These are phyloP conservation scores for Orcinus orca DNA, from an alignment of 2,113 vertebrate species.

Conservation along the genomic window DNA sequence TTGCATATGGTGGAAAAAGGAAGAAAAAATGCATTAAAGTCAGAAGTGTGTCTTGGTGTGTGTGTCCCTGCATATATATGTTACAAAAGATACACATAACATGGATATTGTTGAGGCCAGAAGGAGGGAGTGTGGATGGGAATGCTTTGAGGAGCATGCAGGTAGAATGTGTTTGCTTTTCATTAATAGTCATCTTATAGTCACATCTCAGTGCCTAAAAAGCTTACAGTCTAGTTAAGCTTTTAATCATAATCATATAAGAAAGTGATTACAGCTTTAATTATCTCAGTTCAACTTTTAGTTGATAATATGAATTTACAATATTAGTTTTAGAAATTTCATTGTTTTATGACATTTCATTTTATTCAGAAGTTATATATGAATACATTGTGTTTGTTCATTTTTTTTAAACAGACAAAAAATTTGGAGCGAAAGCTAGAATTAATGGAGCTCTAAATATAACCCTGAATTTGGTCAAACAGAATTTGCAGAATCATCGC, in stretches of 20 bases:
- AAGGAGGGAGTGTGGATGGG: background rate
- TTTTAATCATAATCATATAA: background rate
- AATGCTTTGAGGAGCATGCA: background rate
- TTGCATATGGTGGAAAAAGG: background rate
- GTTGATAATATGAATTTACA: background rate
- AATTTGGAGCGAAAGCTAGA: constrained; percentile 96
- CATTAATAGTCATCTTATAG: background rate
- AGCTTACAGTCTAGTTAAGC: background rate
- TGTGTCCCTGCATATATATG: background rate
- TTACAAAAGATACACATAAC: background rate
- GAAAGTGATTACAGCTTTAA: background rate
- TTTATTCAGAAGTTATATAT: constrained; percentile 22
- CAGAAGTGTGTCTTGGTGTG: background rate
- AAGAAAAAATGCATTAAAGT: background rate
- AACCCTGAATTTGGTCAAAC: constrained; percentile 92
- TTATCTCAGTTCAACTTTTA: background rate
- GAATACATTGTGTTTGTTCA: constrained; percentile 40
- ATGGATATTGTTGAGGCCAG: background rate
- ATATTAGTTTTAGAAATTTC: background rate
- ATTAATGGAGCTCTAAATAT: constrained; percentile 92
- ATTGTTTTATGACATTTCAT: constrained; percentile 11
- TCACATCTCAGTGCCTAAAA: background rate
- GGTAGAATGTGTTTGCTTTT: background rate
- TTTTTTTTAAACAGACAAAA: constrained; percentile 89
- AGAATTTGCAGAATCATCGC: constrained; percentile 92